phyloP scores from a whole-genome alignment of 2,888 invertebrate genomes.

The Psococerastis gibbosa region DNA sequence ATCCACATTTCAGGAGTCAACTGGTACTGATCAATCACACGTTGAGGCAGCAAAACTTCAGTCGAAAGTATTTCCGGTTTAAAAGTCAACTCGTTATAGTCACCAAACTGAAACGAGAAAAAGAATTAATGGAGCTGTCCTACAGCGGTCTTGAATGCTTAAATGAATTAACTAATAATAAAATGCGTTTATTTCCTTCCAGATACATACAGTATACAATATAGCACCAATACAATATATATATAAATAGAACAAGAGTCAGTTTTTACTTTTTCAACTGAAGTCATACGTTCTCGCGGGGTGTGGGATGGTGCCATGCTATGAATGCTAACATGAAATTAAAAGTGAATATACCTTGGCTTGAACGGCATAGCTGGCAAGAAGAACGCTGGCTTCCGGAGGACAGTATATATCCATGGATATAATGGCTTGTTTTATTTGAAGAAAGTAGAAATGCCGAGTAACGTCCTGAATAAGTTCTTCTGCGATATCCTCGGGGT shows the following conservation, averaged over 20 bases:
- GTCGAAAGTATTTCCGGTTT: conserved; percentile 82
- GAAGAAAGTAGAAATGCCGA: conserved; percentile 91
- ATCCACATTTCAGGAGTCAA: conserved; percentile 99
- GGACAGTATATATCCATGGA: conserved; percentile 98
- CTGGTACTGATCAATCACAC: conserved; percentile 96
- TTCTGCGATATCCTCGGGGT: conserved; percentile 95
- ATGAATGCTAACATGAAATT: no score
- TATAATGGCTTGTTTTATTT: conserved; percentile 92
- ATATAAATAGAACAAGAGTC: conserved; percentile 12
- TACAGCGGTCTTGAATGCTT: no score
- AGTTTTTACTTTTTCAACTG: no score
- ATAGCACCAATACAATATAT: neutral
- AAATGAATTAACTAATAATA: conserved; percentile 6
- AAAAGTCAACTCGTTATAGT: conserved; percentile 78
- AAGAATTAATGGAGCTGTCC: no score
- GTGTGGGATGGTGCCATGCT: no score
- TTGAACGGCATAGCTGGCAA: conserved; percentile 96
- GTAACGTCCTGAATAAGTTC: conserved; percentile 97
- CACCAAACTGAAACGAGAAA: conserved; percentile 79
- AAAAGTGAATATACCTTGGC: conserved; percentile 61
- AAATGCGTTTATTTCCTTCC: no score
- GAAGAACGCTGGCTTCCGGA: conserved; percentile 88
- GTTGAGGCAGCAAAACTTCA: conserved; percentile 80
- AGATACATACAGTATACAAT: neutral
- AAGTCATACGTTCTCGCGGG: no score